Percentiles rank a stretch among this genome's conserved stretches.
These are phyloP conservation scores for Anoplopoma fimbria DNA, from an alignment of 2,113 vertebrate genomes.

Conservation along the genomic window DNA sequence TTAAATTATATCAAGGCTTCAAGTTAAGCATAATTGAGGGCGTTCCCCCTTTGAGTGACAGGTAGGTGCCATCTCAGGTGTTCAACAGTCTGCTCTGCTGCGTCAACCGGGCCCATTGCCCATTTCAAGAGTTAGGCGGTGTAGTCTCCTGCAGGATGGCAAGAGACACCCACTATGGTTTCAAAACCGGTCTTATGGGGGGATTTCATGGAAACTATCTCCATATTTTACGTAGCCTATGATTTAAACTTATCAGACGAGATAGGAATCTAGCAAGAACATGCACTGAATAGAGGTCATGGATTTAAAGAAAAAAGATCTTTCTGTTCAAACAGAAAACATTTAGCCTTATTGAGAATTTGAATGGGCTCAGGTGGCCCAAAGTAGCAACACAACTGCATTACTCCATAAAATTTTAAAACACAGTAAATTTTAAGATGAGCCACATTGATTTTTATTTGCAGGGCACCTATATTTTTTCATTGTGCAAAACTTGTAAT, in stretches of 20 bases:
- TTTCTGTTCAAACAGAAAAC: background rate
- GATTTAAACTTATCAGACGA: background rate
- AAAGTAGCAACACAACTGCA: background rate
- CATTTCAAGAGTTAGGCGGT: too few species aligned
- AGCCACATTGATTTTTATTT: background rate
- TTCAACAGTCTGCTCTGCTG: too few species aligned
- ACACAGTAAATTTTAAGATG: background rate
- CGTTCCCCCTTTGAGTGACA: too few species aligned
- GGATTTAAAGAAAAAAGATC: background rate
- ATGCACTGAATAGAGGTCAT: background rate
- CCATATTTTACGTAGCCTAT: too few species aligned
- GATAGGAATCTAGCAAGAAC: background rate
- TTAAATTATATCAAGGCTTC: too few species aligned
- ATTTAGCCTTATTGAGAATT: background rate
- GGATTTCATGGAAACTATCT: too few species aligned
- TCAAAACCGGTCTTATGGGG: too few species aligned
- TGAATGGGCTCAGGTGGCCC: background rate
- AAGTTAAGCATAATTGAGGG: too few species aligned
- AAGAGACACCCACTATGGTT: too few species aligned
- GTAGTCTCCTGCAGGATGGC: too few species aligned
- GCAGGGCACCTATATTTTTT: slow-evolving; percentile 27
- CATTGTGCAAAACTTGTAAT: slow-evolving; percentile 45
- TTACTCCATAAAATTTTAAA: background rate
- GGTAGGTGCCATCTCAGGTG: too few species aligned
- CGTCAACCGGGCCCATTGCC: too few species aligned